phyloP scores from a whole-genome alignment of 2,797 vertebrate species.

The Oreonectes daqikongensis region DNA sequence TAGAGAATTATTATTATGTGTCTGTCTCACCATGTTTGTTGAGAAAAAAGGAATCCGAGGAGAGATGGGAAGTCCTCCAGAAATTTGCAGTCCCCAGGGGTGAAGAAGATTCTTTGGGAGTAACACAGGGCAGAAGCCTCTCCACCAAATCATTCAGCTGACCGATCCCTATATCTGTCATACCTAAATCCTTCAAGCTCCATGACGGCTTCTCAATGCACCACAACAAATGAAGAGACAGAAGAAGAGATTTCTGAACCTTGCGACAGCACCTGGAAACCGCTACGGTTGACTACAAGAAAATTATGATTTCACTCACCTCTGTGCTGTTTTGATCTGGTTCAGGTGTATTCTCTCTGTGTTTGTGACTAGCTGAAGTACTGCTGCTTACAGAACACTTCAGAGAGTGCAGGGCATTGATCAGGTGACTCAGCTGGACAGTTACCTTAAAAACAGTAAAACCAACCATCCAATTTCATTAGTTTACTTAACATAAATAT shows the following conservation, averaged over 20 bases:
- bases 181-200: slow-evolving; percentile 86
- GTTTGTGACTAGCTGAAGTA: slow-evolving; percentile 70
- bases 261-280: not conserved
- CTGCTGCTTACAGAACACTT: slow-evolving; percentile 80
- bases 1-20: not conserved
- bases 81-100: slow-evolving; percentile 38
- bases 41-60: slow-evolving; percentile 90
- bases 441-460: slow-evolving; percentile 82
- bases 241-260: not conserved
- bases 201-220: slow-evolving; percentile 75
- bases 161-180: slow-evolving; percentile 83
- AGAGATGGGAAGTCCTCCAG: slow-evolving; percentile 88
- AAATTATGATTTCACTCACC: slow-evolving; percentile 71
- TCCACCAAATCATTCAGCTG: slow-evolving; percentile 83
- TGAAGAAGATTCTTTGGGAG: slow-evolving; percentile 59
- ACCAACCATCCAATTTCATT: not conserved
- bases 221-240: not conserved
- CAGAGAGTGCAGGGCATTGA: slow-evolving; percentile 90
- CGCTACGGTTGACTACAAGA: no score
- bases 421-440: slow-evolving; percentile 93
- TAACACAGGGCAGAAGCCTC: slow-evolving; percentile 78
- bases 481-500: no score
- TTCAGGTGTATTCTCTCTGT: slow-evolving; percentile 76
- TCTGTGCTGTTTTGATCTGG: slow-evolving; percentile 77
- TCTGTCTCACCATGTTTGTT: slow-evolving; percentile 89